phyloP scores from a whole-genome alignment of 2,113 vertebrate genomes.

The Chaenocephalus aceratus region DNA sequence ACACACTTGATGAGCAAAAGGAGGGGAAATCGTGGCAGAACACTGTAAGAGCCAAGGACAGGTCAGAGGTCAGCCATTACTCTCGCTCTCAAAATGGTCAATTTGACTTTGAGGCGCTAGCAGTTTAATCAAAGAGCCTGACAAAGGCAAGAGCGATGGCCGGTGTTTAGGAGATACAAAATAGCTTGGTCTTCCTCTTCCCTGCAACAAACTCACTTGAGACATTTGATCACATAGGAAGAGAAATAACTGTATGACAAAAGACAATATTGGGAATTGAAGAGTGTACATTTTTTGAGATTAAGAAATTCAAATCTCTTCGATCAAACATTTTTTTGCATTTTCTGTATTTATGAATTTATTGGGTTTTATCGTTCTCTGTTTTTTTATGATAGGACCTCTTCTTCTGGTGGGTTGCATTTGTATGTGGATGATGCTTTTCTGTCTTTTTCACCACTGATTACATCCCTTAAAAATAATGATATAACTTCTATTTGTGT shows the following conservation, averaged over 20 bases:
- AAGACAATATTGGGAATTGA: not conserved
- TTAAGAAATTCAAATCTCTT: too few species aligned
- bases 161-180: constrained; percentile 45
- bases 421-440: too few species aligned
- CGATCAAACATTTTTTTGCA: not conserved
- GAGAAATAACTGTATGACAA: not conserved
- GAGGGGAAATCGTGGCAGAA: constrained; percentile 21
- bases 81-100: constrained; percentile 31
- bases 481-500: too few species aligned
- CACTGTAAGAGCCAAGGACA: constrained; percentile 47
- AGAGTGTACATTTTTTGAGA: too few species aligned
- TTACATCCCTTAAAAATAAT: too few species aligned
- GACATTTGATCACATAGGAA: constrained; percentile 9
- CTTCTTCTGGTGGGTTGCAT: too few species aligned
- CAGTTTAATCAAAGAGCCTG: constrained; percentile 68
- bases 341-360: too few species aligned
- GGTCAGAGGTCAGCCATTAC: constrained; percentile 51
- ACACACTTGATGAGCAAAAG: constrained; percentile 49
- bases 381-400: too few species aligned
- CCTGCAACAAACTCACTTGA: constrained; percentile 11
- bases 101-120: constrained; percentile 36
- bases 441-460: too few species aligned
- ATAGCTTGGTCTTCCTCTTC: constrained; percentile 46
- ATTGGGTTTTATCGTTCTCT: too few species aligned
- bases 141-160: constrained; percentile 32